Base-by-base conservation (phyloP, 2,797 vertebrate species). In the Garrulus glandarius region DNA sequence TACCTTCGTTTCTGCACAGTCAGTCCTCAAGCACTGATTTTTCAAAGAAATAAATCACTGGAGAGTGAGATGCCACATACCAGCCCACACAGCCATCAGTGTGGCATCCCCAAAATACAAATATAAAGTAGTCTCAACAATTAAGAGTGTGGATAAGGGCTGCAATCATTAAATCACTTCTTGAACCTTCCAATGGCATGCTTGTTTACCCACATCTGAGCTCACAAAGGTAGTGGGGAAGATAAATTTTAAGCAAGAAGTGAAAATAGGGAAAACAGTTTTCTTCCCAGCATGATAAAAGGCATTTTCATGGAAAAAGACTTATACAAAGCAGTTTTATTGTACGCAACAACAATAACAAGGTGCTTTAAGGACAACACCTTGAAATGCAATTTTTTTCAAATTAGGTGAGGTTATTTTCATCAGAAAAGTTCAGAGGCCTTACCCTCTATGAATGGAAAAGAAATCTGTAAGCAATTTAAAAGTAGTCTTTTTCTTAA, bases 351-450 rank as follows among this genome's bases (percentile, higher is more conserved):
- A 24, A 88, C 61, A 94, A 91, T 63, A 78, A 87, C n/a, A 14
- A 87, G 57, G 71, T 90, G 61, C 27, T 87, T 94, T 82, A 80
- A 77, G 79, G 87, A 81, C 29, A 87, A 59, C 82, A 79, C 52
- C 36, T 80, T 63, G 61, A 90, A 89, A 89, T 56, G 64, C 41
- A 74, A 67, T 91, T 92, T 93, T 63, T 87, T 94, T 92, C 61
- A 92, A 85, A 85, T 90, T 92, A 91, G 79, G 78, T 77, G 46
- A 84, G 56, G 72, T 82, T 88, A 86, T 80, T 95, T 89, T 93
- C 72, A 94, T 84, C 65, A 74, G 78, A 89, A 12, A 92, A 89
- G 81, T 92, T 94, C 87, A 70, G 39, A 84, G 83, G 46, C 64
- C 55, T 76, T 59, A 41, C 14, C 32, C 17, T 74, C 19, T 41